phyloP scores from a whole-genome alignment of 2,888 invertebrate species.

The Panzeria rudis region DNA sequence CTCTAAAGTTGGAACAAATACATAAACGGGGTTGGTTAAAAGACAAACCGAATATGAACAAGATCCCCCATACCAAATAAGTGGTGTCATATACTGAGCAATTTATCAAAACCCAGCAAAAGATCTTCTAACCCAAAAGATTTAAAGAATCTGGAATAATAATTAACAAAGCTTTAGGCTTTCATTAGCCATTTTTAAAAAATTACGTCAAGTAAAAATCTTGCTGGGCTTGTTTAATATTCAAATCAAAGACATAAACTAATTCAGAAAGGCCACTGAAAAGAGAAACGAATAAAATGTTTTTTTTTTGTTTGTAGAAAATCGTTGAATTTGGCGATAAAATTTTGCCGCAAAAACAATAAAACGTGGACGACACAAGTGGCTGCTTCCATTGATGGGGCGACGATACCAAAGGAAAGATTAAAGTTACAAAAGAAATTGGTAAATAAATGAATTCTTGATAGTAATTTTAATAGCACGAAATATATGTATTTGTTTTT shows the following conservation, averaged over 20 bases:
- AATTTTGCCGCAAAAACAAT: constrained; percentile 66
- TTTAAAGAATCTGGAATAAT: not conserved
- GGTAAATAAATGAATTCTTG: constrained; percentile 57
- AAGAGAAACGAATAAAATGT: constrained; percentile 50
- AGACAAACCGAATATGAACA: constrained; percentile 27
- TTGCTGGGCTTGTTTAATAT: constrained; percentile 30
- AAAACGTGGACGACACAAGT: constrained; percentile 23
- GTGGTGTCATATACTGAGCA: constrained; percentile 42
- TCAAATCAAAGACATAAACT: constrained; percentile 32
- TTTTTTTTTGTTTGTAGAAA: constrained; percentile 42
- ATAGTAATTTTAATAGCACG: constrained; percentile 54
- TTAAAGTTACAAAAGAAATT: constrained; percentile 51
- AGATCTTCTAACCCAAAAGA: not conserved
- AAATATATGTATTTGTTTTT: constrained; percentile 26
- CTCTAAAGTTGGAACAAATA: constrained; percentile 11
- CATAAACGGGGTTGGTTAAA: constrained; percentile 3
- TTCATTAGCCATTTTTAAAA: not conserved
- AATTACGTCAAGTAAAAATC: not conserved
- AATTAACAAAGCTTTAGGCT: not conserved
- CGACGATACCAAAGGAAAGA: constrained; percentile 1
- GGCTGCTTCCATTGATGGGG: not conserved
- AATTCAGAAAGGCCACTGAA: constrained; percentile 43
- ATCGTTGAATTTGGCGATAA: constrained; percentile 67
- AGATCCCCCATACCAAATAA: constrained; percentile 41
- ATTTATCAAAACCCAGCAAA: constrained; percentile 19